Conservation (phyloP, 2,797 vertebrate species). For the Vultur gryphus region DNA sequence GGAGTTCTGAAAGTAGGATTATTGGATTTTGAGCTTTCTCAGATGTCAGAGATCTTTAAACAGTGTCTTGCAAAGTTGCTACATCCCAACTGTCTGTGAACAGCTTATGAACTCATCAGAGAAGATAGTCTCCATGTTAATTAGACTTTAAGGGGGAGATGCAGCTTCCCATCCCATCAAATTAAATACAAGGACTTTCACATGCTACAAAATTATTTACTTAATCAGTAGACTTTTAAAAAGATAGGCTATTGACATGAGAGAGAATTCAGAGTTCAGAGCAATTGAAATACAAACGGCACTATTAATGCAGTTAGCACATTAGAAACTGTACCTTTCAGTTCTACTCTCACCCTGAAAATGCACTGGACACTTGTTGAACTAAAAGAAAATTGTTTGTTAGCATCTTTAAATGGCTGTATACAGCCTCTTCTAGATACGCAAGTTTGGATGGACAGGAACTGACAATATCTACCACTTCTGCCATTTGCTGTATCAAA, state of each 20-base stretch:
- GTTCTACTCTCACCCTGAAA: not conserved
- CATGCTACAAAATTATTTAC: slow-evolving; percentile 54
- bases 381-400: not conserved
- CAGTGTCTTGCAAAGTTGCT: slow-evolving; percentile 95
- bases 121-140: slow-evolving; percentile 89
- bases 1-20: slow-evolving; percentile 98
- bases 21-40: slow-evolving; percentile 99
- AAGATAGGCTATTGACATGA: slow-evolving; percentile 35
- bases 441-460: not conserved
- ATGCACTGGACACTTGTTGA: not conserved
- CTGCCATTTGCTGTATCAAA: not conserved
- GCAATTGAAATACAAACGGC: not conserved
- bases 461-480: not conserved
- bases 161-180: slow-evolving; percentile 79
- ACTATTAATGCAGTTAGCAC: not conserved
- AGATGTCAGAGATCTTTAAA: slow-evolving; percentile 99
- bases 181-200: slow-evolving; percentile 80
- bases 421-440: not conserved
- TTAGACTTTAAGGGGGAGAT: slow-evolving; percentile 72
- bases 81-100: slow-evolving; percentile 88
- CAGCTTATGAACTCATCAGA: slow-evolving; percentile 96
- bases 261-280: slow-evolving; percentile 10
- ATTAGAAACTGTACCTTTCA: not conserved
- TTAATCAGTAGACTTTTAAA: slow-evolving; percentile 48
- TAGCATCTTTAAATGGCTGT: not conserved